These are phyloP conservation scores for Psittacus erithacus DNA, from an alignment of 2,113 vertebrate genomes.

Conservation along the genomic window DNA sequence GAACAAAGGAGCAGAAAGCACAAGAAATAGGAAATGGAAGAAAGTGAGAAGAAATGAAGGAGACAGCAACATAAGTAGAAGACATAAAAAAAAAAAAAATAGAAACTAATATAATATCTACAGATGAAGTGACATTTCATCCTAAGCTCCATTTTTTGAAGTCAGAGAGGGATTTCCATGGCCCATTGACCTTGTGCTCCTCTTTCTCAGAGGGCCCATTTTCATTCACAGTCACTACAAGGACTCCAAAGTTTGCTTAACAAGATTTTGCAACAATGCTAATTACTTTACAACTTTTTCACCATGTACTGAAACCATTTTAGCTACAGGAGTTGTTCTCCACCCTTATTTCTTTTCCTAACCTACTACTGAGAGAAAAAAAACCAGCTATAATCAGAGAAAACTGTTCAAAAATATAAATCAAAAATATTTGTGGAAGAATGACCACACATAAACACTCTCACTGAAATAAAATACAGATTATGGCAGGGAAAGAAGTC, in stretches of 20 bases:
- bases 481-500: not conserved
- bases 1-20: not conserved
- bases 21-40: constrained; percentile 27
- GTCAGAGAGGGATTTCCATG: not conserved
- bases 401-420: not conserved
- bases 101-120: not conserved
- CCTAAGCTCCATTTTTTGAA: not conserved
- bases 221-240: not conserved
- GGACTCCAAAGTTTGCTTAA: not conserved
- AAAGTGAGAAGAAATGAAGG: not conserved
- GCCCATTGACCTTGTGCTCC: not conserved
- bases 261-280: not conserved
- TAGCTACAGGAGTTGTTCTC: not conserved
- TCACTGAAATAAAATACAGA: not conserved
- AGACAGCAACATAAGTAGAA: constrained; percentile 2
- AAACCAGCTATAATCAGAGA: not conserved
- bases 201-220: not conserved
- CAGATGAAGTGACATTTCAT: not conserved
- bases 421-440: not conserved
- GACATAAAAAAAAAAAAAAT: not conserved
- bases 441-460: not conserved
- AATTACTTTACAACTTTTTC: not conserved
- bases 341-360: not conserved
- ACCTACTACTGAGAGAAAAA: not conserved
- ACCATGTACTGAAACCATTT: not conserved